phyloP scores from a whole-genome alignment of 2,113 vertebrate genomes.

The Beaufortia kweichowensis region DNA sequence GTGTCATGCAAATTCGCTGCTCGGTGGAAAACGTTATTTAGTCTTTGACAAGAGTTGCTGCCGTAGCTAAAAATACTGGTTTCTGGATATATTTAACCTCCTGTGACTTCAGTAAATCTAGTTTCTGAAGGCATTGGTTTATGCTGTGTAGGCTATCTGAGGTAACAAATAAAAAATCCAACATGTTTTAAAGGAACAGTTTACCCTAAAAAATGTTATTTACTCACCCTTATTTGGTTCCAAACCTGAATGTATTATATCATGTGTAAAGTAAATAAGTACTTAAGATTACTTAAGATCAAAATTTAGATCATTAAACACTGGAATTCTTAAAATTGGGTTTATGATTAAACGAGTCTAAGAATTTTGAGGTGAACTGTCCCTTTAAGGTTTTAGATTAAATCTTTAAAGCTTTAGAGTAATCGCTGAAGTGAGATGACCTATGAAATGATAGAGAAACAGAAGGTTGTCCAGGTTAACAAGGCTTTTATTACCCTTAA shows the following conservation, averaged over 20 bases:
- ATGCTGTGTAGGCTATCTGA: slow-evolving; percentile 25
- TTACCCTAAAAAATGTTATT: background rate
- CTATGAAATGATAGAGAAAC: slow-evolving; percentile 16
- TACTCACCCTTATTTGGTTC: background rate
- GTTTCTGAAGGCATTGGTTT: slow-evolving; percentile 10
- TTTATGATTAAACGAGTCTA: background rate
- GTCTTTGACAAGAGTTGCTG: slow-evolving; percentile 13
- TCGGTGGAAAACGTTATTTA: slow-evolving; percentile 18
- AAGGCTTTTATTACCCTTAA: slow-evolving; percentile 3
- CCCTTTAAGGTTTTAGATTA: background rate
- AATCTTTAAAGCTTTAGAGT: background rate
- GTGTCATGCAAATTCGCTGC: slow-evolving; percentile 38
- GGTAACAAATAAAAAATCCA: background rate
- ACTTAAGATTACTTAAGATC: too few relatives aligned
- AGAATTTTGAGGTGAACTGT: too few relatives aligned
- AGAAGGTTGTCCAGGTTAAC: background rate
- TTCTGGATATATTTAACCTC: slow-evolving; percentile 31
- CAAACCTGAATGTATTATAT: too few relatives aligned
- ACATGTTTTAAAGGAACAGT: background rate
- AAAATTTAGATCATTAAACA: too few relatives aligned
- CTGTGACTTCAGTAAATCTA: background rate
- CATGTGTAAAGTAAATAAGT: too few relatives aligned
- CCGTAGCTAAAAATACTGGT: slow-evolving; percentile 20
- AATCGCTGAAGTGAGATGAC: background rate
- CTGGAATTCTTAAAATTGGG: too few relatives aligned